A percentile compares a stretch with the other conserved stretches of the same genome.
These are phyloP conservation scores for Meles meles DNA, from an alignment of 2,113 vertebrate species.

Conservation along the genomic window DNA sequence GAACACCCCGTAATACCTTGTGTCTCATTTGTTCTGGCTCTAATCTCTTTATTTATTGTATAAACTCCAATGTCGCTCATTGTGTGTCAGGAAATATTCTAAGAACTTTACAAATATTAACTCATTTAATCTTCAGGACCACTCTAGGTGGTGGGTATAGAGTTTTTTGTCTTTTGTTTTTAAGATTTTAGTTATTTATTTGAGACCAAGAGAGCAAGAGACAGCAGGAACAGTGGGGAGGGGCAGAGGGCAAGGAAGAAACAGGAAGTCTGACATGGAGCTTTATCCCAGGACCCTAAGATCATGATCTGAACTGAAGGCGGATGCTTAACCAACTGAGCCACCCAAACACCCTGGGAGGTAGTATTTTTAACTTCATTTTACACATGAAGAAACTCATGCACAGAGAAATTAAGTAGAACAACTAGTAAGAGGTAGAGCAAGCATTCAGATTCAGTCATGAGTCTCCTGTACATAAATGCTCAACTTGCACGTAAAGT, in stretches of 20 bases:
- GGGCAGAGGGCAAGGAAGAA: neutral
- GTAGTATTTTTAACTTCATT: neutral
- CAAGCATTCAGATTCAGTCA: neutral
- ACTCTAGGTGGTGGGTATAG: neutral
- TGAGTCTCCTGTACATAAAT: neutral
- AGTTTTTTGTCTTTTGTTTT: constrained; percentile 16
- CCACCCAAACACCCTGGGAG: neutral
- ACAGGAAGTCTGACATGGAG: neutral
- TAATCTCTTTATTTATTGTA: neutral
- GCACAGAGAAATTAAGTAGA: neutral
- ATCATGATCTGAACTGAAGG: neutral
- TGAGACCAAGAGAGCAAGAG: neutral
- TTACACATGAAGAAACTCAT: neutral
- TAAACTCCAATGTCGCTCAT: neutral
- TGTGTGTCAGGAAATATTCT: neutral
- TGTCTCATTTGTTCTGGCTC: neutral
- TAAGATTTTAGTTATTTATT: neutral
- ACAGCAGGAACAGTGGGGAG: neutral
- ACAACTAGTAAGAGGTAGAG: neutral
- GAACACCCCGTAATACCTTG: neutral
- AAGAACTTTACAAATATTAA: neutral
- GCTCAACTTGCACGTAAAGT: fast-evolving
- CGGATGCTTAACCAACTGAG: neutral
- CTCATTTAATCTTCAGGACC: neutral
- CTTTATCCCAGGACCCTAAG: neutral